A percentile compares a stretch with the other conserved stretches of the same genome.
These are phyloP conservation scores for Fistularia commersonii DNA, from an alignment of 2,797 vertebrate genomes.

Conservation along the genomic window DNA sequence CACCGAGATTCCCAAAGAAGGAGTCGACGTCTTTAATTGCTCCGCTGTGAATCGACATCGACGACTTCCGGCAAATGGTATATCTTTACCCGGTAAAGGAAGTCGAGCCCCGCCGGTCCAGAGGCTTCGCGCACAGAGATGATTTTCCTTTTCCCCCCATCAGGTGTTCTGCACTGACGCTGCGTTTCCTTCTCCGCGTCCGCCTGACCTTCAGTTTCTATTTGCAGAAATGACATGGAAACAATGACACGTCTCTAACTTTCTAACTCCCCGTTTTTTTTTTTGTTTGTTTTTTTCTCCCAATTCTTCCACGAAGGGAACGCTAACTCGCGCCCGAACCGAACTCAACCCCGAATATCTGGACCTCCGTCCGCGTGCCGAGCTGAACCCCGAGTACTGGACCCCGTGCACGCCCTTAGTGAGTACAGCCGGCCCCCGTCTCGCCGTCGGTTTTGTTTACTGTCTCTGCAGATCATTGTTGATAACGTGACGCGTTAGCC, in stretches of 20 bases:
- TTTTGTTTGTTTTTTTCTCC: too few species aligned
- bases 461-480: too few species aligned
- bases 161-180: not conserved
- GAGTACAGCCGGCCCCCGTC: constrained; percentile 64
- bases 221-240: constrained; percentile 9
- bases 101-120: too few species aligned
- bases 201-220: not conserved
- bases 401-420: constrained; percentile 84
- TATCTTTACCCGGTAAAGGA: not conserved
- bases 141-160: too few species aligned
- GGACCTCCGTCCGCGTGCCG: constrained; percentile 80
- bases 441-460: too few species aligned
- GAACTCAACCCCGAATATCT: constrained; percentile 85
- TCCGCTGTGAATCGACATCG: constrained; percentile 23
- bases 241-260: constrained; percentile 8
- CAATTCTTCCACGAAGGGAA: constrained; percentile 73
- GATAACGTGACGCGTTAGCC: too few species aligned
- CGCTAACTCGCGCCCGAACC: constrained; percentile 79
- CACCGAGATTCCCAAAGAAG: constrained; percentile 21
- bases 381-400: constrained; percentile 84
- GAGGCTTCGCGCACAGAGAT: too few species aligned
- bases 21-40: constrained; percentile 31
- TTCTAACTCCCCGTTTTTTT: constrained; percentile 58
- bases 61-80: constrained; percentile 22
- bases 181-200: constrained; percentile 8